Percentiles rank a stretch among this genome's conserved stretches.
phyloP scores from a whole-genome alignment of 1,140 invertebrate species.

The Fopius arisanus region DNA sequence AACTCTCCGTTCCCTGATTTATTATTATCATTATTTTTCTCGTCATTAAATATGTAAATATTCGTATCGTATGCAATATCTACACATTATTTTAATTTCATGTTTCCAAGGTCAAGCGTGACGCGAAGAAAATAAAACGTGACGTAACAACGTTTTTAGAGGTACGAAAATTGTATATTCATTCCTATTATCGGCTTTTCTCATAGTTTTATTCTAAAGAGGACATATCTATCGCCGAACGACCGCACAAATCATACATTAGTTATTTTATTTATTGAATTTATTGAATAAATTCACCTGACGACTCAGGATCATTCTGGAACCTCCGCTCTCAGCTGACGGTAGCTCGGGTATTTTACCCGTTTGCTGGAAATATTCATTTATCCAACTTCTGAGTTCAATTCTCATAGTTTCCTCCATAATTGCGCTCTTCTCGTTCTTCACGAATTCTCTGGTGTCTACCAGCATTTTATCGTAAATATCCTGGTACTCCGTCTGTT shows the following conservation, averaged over 20 bases:
- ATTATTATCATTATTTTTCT: slow-evolving; percentile 23
- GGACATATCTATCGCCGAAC: no score
- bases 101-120: no score
- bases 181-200: no score
- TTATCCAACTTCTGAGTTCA: slow-evolving; percentile 87
- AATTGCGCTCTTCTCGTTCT: slow-evolving; percentile 70
- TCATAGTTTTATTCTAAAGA: no score
- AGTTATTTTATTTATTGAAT: background rate
- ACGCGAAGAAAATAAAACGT: no score
- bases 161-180: no score
- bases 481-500: slow-evolving; percentile 70
- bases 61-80: no score
- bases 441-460: slow-evolving; percentile 69
- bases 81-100: no score
- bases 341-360: slow-evolving; percentile 92
- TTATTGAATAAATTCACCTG: slow-evolving; percentile 65
- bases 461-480: slow-evolving; percentile 70
- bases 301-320: slow-evolving; percentile 80
- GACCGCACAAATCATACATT: slow-evolving; percentile 15
- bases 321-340: slow-evolving; percentile 88
- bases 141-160: no score
- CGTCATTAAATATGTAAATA: no score
- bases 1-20: slow-evolving; percentile 73
- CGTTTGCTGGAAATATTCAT: slow-evolving; percentile 78
- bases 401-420: slow-evolving; percentile 84